Conservation (phyloP, 2,888 invertebrate species). For the Mesorhabditis belari region DNA sequence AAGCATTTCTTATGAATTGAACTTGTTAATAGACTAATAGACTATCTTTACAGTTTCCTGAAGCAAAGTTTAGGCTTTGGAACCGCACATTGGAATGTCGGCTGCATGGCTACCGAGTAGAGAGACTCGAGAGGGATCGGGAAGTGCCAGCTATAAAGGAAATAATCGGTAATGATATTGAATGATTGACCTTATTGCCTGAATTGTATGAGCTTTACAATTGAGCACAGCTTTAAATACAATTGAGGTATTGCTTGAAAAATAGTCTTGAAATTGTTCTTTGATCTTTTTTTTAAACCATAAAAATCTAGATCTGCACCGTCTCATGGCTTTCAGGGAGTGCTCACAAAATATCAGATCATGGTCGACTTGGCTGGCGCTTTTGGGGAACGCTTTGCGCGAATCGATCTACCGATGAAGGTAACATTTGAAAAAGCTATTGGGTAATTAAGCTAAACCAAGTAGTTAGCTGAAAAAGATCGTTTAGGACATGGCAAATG, state of each 20-base stretch:
- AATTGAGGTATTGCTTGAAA: too few species aligned
- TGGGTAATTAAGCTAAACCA: too few species aligned
- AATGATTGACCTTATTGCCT: too few species aligned
- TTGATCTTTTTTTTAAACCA: too few species aligned
- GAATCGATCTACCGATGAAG: conserved; percentile 20
- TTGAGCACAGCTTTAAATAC: too few species aligned
- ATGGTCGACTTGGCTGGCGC: conserved; percentile 44
- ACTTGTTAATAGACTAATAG: not conserved
- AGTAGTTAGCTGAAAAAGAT: not conserved
- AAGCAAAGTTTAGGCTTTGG: conserved; percentile 3
- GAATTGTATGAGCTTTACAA: too few species aligned
- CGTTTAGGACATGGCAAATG: conserved; percentile 20
- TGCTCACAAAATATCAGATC: conserved; percentile 34
- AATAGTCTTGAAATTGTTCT: too few species aligned
- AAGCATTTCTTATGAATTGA: conserved; percentile 5
- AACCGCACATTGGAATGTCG: conserved; percentile 13
- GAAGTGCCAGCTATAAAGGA: not conserved
- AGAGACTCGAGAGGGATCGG: not conserved
- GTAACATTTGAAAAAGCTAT: too few species aligned
- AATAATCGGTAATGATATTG: too few species aligned
- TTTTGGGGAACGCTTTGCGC: conserved; percentile 44
- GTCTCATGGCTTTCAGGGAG: not conserved
- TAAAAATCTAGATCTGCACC: conserved; percentile 8
- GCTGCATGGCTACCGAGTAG: conserved; percentile 5
- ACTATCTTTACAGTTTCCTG: not conserved